These are phyloP conservation scores for Aphelocoma coerulescens DNA, from an alignment of 2,113 vertebrate species.

Conservation along the genomic window DNA sequence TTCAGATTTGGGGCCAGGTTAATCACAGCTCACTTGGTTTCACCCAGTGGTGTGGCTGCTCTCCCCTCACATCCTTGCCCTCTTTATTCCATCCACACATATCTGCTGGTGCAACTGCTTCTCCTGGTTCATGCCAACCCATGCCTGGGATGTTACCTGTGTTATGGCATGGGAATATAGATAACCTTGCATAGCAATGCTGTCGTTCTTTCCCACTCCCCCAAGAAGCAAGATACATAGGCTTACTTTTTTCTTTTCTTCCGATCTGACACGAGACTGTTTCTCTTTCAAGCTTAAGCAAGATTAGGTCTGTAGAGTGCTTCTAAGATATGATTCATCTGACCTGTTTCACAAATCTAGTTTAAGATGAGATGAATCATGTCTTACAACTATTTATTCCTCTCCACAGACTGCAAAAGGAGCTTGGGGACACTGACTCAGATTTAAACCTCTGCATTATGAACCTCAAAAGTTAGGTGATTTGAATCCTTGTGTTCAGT, in stretches of 20 bases:
- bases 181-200: neutral
- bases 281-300: conserved; percentile 30
- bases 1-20: neutral
- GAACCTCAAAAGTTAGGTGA: conserved; percentile 10
- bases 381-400: conserved; percentile 12
- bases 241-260: neutral
- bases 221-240: neutral
- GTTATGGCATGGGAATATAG: neutral
- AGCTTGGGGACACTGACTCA: conserved; percentile 47
- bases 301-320: neutral
- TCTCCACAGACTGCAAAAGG: conserved; percentile 3
- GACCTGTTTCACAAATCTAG: conserved; percentile 46
- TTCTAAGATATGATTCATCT: conserved; percentile 47
- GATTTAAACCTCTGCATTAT: conserved; percentile 18
- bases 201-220: neutral
- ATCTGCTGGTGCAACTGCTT: neutral
- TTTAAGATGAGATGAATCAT: conserved; percentile 55
- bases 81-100: neutral
- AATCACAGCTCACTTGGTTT: neutral
- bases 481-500: neutral
- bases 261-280: neutral
- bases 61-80: neutral
- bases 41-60: neutral
- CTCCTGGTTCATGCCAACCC: neutral
- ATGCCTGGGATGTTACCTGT: neutral